Conservation (phyloP, 2,888 invertebrate species). For the Heliothis peltigera region DNA sequence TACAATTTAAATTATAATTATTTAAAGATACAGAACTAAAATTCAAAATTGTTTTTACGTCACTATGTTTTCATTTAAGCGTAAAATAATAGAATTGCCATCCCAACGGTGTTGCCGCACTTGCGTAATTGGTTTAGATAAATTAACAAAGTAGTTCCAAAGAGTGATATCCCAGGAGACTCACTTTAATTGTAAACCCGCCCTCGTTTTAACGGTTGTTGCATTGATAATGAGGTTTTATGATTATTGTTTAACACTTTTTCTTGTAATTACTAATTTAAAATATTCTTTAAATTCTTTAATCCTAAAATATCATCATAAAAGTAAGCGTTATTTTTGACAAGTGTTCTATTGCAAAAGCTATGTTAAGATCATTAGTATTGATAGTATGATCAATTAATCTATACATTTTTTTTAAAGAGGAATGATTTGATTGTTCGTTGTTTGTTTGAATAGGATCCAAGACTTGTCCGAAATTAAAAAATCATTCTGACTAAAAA, state of each 20-base stretch:
- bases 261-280: constrained; percentile 48
- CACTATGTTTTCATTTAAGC: constrained; percentile 71
- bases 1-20: background rate
- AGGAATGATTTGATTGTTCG: too few relatives aligned
- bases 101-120: constrained; percentile 75
- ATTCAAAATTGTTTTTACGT: constrained; percentile 43
- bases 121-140: constrained; percentile 88
- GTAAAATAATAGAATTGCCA: constrained; percentile 81
- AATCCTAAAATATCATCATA: background rate
- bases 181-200: constrained; percentile 80
- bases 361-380: background rate
- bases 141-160: constrained; percentile 87
- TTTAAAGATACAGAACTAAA: background rate
- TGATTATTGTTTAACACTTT: constrained; percentile 50
- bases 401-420: too few relatives aligned
- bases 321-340: background rate
- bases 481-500: too few relatives aligned
- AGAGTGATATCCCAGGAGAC: constrained; percentile 82
- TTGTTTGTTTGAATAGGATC: too few relatives aligned
- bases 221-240: constrained; percentile 75
- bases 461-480: too few relatives aligned
- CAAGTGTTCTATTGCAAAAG: background rate
- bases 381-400: background rate
- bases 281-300: too few relatives aligned
- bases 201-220: constrained; percentile 77